Evolutionary conservation across 2,888 invertebrate species (phyloP).

Genomic region (Orthosia incerta): DNA sequence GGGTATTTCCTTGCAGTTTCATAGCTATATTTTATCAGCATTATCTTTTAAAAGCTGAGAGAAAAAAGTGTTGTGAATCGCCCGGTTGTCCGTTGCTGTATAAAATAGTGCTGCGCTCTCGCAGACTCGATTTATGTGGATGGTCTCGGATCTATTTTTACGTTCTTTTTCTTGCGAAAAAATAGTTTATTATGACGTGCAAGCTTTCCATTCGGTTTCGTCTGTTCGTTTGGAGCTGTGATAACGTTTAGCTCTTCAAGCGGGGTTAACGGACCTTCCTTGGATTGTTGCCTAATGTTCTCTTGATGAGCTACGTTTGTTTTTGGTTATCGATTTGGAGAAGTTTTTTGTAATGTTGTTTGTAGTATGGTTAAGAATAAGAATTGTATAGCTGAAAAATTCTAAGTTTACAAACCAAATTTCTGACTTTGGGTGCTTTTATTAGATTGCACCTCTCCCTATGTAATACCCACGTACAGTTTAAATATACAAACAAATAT

Average conservation of each 20-base stretch:
- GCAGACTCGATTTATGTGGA: conserved; percentile 69
- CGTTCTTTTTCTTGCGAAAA: conserved; percentile 66
- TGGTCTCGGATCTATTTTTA: conserved; percentile 71
- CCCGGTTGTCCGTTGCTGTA: conserved; percentile 66
- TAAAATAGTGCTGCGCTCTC: conserved; percentile 71
- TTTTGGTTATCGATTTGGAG: conserved; percentile 32
- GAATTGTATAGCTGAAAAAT: neutral
- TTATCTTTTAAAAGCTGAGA: conserved; percentile 69
- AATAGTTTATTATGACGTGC: conserved; percentile 78
- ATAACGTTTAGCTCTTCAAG: conserved; percentile 68
- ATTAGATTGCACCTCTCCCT: too few relatives aligned
- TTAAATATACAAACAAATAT: too few relatives aligned
- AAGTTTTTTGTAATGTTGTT: conserved; percentile 23
- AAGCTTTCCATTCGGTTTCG: conserved; percentile 67
- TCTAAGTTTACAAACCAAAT: too few relatives aligned
- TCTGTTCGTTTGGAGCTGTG: conserved; percentile 58
- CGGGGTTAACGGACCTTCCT: conserved; percentile 79
- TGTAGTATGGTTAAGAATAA: neutral
- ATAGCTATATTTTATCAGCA: conserved; percentile 73
- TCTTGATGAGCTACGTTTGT: conserved; percentile 69
- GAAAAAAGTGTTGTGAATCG: conserved; percentile 66
- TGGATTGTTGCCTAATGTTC: conserved; percentile 85
- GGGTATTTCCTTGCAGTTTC: conserved; percentile 69
- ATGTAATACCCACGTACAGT: too few relatives aligned
- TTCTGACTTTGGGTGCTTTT: too few relatives aligned